Percentiles rank a stretch among this genome's conserved stretches.
phyloP scores from a whole-genome alignment of 1,140 invertebrate genomes.

The Apocrypta bakeri region DNA sequence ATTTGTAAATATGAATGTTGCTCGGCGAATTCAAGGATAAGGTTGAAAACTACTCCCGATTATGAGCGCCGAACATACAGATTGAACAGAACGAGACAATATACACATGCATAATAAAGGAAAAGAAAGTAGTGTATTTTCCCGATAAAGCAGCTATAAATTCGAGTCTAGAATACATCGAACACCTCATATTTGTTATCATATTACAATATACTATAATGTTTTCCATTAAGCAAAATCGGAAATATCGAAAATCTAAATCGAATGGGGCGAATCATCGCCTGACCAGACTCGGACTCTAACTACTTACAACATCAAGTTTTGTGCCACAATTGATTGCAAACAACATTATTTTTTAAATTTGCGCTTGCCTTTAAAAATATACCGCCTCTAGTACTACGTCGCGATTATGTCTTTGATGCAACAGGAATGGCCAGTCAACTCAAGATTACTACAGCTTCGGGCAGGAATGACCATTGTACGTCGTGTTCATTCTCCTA shows the following conservation, averaged over 20 bases:
- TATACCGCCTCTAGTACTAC: no score
- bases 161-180: no score
- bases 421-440: constrained; percentile 1
- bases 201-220: no score
- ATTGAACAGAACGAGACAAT: no score
- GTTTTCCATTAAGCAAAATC: no score
- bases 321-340: not conserved
- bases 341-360: not conserved
- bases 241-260: no score
- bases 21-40: constrained; percentile 16
- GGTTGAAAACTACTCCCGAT: not conserved
- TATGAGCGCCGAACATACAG: no score
- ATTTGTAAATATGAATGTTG: constrained; percentile 8
- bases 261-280: no score
- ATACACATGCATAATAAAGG: not conserved
- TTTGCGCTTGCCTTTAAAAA: no score
- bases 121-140: no score
- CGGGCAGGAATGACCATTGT: not conserved
- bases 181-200: no score
- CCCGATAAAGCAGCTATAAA: no score
- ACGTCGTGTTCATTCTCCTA: not conserved
- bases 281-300: not conserved
- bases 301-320: not conserved
- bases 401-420: not conserved
- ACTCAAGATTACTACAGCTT: not conserved